Base-by-base conservation (phyloP, 2,113 vertebrate genomes). In the Datnioides undecimradiatus region DNA sequence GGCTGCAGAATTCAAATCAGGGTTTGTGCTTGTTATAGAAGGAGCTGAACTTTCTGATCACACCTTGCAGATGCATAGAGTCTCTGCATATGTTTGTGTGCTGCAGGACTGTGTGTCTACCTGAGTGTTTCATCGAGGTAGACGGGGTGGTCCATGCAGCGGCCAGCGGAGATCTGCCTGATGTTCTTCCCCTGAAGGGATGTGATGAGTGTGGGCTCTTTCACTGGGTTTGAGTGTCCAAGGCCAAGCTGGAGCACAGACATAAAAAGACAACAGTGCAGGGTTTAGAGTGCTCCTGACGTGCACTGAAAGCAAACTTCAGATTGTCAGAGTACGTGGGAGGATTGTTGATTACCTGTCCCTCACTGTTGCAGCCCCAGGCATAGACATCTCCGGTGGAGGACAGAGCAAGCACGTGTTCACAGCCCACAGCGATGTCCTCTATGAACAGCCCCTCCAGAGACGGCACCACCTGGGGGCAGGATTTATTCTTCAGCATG, bases 361-460 rank as follows among this genome's bases (percentile, higher is more conserved):
- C 95, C 69, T 96, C 95, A 38, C 91, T 95, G 93, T 96, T 96
- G 81, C 93, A 95, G 73, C 95, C 95, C 95, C 95, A 96, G 60
- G 92, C 91, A 2, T 94, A 96, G 43, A 96, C 87, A 2, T 95
- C 95, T 71, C 94, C 95, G 5, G 92, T 94, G 87, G 93, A 94
- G 33, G 94, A 92, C 63, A 96, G 80, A 19, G 93, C 90, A 10
- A 96, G 90, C 51, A 94, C 91, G 45, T 96, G 95, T 73, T 96
- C 95, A 45, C 94, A 95, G 79, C 95, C 95, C 67, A 96, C 93
- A 63, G 93, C 93, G 1, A 96, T 85, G 87, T 96, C 94, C 59
- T 95, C 94, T 41, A 96, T 91, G 76, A 95, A 95, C 31, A 94
- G 78, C 2, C 94, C 93, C 77, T 95, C 95, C 82, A 96, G 76